Evolutionary conservation across 2,113 vertebrate genomes (phyloP).

Genomic region (Thinocorus orbignyianus): DNA sequence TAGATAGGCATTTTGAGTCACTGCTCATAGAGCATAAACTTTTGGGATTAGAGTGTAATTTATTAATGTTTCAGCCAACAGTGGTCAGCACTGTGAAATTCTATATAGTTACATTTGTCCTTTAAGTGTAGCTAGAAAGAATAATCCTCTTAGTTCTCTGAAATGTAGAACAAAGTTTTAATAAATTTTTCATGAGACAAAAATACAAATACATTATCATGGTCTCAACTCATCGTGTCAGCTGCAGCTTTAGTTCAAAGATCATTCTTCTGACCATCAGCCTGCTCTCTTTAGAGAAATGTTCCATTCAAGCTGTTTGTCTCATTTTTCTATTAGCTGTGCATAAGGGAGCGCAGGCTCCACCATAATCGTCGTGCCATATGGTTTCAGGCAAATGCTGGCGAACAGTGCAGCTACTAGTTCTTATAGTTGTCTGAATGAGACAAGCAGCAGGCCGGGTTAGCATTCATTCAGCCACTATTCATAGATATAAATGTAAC

Average conservation of each 20-base stretch:
- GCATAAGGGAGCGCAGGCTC: not conserved
- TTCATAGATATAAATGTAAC: not conserved
- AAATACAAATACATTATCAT: not conserved
- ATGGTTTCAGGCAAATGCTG: slow-evolving; percentile 4
- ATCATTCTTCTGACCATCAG: not conserved
- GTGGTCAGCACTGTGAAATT: not conserved
- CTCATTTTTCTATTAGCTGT: not conserved
- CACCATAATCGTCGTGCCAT: accelerated
- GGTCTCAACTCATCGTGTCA: not conserved
- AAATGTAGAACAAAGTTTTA: not conserved
- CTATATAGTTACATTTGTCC: not conserved
- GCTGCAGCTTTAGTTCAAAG: not conserved
- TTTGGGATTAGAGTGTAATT: not conserved
- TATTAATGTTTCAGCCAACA: not conserved
- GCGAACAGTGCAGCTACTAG: not conserved
- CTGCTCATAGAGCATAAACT: not conserved
- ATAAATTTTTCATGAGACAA: not conserved
- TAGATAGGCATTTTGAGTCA: not conserved
- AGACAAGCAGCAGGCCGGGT: not conserved
- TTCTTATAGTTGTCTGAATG: not conserved
- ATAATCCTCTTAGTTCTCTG: not conserved
- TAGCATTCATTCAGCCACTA: not conserved
- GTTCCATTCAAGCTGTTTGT: not conserved
- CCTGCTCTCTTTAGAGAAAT: not conserved
- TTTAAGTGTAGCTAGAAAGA: not conserved